Evolutionary conservation across 2,113 vertebrate species (phyloP).

Genomic region (Toxotes chatareus): DNA sequence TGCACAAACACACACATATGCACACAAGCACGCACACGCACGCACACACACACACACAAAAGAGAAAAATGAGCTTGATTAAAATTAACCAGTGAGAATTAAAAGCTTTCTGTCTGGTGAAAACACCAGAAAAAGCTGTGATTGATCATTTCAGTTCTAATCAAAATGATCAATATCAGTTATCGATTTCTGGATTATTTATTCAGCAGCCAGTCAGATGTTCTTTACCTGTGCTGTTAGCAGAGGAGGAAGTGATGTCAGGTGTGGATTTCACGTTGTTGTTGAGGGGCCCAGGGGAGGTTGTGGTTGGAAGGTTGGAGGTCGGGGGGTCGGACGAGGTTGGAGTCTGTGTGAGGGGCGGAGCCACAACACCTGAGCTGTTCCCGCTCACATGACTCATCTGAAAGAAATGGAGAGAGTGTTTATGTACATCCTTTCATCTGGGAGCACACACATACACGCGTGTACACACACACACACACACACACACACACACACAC

Average conservation of each 20-base stretch:
- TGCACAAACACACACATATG: conserved; percentile 36
- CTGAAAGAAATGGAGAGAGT: conserved; percentile 72
- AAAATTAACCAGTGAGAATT: not conserved
- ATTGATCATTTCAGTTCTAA: not conserved
- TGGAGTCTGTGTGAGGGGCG: conserved; percentile 69
- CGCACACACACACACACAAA: not conserved
- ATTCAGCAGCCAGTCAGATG: no score
- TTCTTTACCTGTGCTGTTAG: not conserved
- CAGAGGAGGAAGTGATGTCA: conserved; percentile 67
- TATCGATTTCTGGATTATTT: not conserved
- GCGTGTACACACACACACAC: conserved; percentile 54
- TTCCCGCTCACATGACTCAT: conserved; percentile 79
- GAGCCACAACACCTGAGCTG: conserved; percentile 73
- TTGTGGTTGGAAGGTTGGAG: conserved; percentile 5
- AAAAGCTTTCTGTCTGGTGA: not conserved
- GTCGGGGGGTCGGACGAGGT: conserved; percentile 17
- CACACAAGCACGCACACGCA: not conserved
- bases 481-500: conserved; percentile 21
- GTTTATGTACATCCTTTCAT: not conserved
- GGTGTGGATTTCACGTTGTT: conserved; percentile 79
- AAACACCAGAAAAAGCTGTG: no score
- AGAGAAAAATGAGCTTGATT: not conserved
- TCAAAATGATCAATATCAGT: not conserved
- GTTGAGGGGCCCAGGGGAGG: conserved; percentile 73
- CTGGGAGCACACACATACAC: not conserved